Conservation (phyloP, 2,797 vertebrate genomes). For the Peromyscus attwateri region DNA sequence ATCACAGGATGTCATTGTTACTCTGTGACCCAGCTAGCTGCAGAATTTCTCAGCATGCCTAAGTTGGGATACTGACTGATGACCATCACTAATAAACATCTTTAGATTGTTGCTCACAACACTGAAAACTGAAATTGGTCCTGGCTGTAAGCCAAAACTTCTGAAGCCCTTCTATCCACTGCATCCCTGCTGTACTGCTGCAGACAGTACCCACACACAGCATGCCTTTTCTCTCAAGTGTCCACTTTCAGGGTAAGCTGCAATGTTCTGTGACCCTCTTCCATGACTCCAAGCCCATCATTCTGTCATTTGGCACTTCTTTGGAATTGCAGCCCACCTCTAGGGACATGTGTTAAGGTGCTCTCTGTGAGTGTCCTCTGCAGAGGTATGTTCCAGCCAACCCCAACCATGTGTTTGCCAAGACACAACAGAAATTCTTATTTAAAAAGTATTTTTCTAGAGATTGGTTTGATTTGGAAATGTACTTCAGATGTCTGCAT, state of each 20-base stretch:
- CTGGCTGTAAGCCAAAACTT: neutral
- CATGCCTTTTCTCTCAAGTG: neutral
- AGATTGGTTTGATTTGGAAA: neutral
- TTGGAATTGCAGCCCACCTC: neutral
- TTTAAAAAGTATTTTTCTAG: slow-evolving; percentile 25
- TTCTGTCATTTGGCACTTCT: neutral
- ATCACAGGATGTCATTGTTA: neutral
- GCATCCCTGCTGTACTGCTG: no score
- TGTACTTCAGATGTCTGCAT: neutral
- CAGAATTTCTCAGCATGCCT: neutral
- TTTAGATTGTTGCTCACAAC: neutral
- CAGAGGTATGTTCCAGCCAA: neutral
- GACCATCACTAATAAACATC: neutral
- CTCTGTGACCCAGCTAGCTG: neutral
- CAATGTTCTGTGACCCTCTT: neutral
- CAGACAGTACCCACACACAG: neutral
- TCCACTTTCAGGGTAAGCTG: neutral
- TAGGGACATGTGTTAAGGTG: neutral
- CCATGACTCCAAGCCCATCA: no score
- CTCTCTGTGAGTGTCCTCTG: neutral
- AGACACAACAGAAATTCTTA: neutral
- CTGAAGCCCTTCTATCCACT: neutral
- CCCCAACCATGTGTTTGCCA: neutral
- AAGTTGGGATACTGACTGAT: neutral
- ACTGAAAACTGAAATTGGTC: neutral